Conservation (phyloP, 1,140 invertebrate genomes). For the Lasioglossum baleicum region DNA sequence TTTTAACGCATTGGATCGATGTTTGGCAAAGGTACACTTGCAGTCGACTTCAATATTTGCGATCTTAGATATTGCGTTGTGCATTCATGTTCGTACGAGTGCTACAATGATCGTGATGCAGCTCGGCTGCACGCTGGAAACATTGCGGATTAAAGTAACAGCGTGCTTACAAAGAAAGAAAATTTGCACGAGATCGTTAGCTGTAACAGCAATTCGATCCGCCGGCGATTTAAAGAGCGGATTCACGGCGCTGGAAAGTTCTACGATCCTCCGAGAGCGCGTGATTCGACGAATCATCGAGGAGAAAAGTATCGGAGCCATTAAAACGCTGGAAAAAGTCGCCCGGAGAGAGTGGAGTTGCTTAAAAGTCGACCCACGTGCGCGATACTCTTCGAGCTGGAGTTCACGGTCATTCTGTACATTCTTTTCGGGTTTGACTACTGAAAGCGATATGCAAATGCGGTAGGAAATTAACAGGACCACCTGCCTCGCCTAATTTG, state of each 20-base stretch:
- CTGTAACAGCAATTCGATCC: neutral
- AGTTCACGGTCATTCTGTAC: slow-evolving; percentile 33
- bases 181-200: neutral
- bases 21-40: no score
- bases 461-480: neutral
- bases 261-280: neutral
- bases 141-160: no score
- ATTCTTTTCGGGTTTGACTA: slow-evolving; percentile 6
- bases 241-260: neutral
- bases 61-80: no score
- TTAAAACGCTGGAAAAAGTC: slow-evolving; percentile 20
- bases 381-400: neutral
- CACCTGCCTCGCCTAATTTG: neutral
- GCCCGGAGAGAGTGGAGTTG: slow-evolving; percentile 51
- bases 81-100: no score
- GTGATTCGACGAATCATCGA: neutral
- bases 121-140: no score
- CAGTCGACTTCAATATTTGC: no score
- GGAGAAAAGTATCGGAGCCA: slow-evolving; percentile 7
- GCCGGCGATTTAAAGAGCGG: neutral
- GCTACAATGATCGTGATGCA: no score
- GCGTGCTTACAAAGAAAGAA: neutral
- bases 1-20: no score
- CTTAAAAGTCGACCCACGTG: slow-evolving; percentile 29
- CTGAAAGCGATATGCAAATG: neutral